Conservation (phyloP, 1,140 invertebrate species). For the Temnothorax nylanderi region DNA sequence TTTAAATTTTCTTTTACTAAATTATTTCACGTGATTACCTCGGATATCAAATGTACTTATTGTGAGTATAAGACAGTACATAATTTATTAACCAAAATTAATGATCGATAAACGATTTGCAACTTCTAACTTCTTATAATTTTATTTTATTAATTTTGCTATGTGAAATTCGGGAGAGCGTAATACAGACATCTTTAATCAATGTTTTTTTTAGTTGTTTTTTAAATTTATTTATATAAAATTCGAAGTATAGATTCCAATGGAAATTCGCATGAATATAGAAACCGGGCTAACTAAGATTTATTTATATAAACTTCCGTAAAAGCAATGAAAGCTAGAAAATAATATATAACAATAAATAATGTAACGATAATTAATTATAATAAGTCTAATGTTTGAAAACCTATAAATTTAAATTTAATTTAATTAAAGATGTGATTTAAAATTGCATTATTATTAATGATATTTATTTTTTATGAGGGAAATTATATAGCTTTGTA, state of each 20-base stretch:
- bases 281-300: too few relatives aligned
- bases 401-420: neutral
- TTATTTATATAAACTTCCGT: neutral
- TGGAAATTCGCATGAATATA: too few relatives aligned
- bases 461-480: neutral
- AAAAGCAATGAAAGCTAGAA: neutral
- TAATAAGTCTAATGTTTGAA: neutral
- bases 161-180: neutral
- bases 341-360: neutral
- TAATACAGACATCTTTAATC: neutral
- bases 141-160: neutral
- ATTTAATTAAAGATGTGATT: neutral
- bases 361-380: neutral
- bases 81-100: slow-evolving; percentile 25
- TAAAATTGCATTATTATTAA: neutral
- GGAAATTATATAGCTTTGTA: neutral
- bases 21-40: slow-evolving; percentile 1
- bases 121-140: neutral
- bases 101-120: neutral
- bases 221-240: neutral
- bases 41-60: neutral
- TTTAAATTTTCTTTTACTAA: slow-evolving; percentile 1
- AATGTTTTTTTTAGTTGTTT: neutral
- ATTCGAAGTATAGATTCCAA: too few relatives aligned
- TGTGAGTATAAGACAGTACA: neutral